Evolutionary conservation across 1,140 invertebrate genomes (phyloP).

Genomic region (Globodera ellingtonae): DNA sequence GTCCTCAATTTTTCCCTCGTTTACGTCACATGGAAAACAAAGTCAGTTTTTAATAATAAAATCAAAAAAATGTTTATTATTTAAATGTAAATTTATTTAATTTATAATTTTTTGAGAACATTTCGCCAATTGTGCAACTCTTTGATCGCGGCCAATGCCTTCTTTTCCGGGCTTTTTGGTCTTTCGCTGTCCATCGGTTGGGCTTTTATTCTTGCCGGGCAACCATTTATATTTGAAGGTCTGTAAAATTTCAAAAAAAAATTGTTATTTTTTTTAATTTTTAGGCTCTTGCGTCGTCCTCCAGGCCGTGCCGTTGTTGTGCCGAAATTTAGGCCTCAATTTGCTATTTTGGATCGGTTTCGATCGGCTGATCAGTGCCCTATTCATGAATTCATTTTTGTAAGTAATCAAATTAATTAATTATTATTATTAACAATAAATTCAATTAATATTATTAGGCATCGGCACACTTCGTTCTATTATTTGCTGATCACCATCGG

Average conservation of each 20-base stretch:
- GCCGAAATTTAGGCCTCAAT: background rate
- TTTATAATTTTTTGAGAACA: background rate
- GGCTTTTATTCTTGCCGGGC: background rate
- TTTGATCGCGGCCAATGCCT: constrained; percentile 6
- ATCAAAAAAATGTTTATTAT: background rate
- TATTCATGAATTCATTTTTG: background rate
- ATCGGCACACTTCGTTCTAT: background rate
- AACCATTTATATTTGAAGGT: background rate
- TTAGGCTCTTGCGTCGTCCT: background rate
- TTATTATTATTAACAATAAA: background rate
- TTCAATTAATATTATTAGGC: background rate
- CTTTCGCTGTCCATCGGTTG: constrained; percentile 8
- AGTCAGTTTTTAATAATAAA: background rate
- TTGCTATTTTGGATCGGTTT: constrained; percentile 3
- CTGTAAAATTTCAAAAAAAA: background rate
- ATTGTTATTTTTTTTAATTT: background rate
- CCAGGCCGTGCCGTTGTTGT: background rate
- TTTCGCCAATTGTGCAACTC: constrained; percentile 2
- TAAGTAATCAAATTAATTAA: background rate
- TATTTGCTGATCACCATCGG: background rate
- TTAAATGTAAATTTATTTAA: background rate
- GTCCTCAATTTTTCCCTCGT: constrained; percentile 1
- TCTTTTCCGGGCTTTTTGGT: constrained; percentile 12
- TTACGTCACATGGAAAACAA: constrained; percentile 1
- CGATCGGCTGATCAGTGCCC: background rate